A percentile compares a stretch with the other conserved stretches of the same genome.
Conservation (phyloP, 2,113 vertebrate species). For the Istiophorus platypterus region DNA sequence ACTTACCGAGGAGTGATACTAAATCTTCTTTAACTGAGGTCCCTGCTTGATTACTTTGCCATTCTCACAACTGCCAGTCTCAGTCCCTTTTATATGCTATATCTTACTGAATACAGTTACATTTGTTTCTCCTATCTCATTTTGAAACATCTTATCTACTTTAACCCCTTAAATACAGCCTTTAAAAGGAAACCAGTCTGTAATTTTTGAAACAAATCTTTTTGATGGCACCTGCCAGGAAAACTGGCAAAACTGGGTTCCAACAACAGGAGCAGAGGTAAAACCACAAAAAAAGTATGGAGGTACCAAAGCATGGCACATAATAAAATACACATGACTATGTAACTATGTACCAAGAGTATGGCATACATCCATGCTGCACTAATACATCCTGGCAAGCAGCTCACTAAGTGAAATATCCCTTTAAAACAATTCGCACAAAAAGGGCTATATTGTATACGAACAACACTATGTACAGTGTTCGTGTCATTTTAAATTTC, state of each 20-base stretch:
- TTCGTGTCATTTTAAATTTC: not conserved
- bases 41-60: constrained; percentile 49
- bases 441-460: not conserved
- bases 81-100: constrained; percentile 37
- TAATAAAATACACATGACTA: constrained; percentile 18
- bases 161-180: constrained; percentile 20
- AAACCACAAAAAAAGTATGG: not conserved
- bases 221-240: constrained; percentile 4
- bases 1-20: constrained; percentile 56
- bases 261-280: constrained; percentile 6
- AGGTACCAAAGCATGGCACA: constrained; percentile 26
- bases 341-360: not conserved
- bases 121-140: not conserved
- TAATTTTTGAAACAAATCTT: constrained; percentile 26
- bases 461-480: not conserved
- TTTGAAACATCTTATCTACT: constrained; percentile 21
- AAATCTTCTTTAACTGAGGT: constrained; percentile 63
- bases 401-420: constrained; percentile 14
- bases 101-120: constrained; percentile 11
- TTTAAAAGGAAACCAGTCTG: constrained; percentile 1
- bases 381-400: constrained; percentile 18
- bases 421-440: constrained; percentile 16
- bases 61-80: constrained; percentile 45
- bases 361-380: not conserved
- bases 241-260: not conserved